Conservation (phyloP, 2,888 invertebrate genomes). For the Agrilus cyanescens region DNA sequence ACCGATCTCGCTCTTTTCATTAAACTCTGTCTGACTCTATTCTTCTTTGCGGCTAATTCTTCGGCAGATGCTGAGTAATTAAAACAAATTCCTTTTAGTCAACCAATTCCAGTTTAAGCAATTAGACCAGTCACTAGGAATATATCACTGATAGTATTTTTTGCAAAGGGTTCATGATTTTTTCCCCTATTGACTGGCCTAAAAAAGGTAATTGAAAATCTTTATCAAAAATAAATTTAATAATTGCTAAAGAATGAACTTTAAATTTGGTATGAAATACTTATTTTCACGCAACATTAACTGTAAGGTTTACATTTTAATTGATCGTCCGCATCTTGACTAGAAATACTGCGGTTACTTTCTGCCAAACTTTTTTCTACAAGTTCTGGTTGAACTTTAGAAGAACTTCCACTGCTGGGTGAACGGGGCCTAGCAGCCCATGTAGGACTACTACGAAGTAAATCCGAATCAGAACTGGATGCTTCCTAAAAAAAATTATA, state of each 20-base stretch:
- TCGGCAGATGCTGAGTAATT: conserved; percentile 36
- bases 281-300: neutral
- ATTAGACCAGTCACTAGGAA: too few species aligned
- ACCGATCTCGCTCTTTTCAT: conserved; percentile 78
- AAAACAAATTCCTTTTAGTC: neutral
- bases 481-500: conserved; percentile 31
- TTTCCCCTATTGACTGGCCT: too few species aligned
- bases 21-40: conserved; percentile 56
- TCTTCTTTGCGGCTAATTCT: conserved; percentile 52
- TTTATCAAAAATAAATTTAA: too few species aligned
- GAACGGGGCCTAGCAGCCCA: conserved; percentile 35
- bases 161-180: too few species aligned
- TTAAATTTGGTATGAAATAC: neutral
- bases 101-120: too few species aligned
- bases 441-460: conserved; percentile 34
- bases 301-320: conserved; percentile 26
- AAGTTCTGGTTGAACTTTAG: conserved; percentile 23
- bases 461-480: conserved; percentile 47
- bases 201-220: too few species aligned
- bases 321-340: conserved; percentile 40
- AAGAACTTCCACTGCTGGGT: conserved; percentile 18
- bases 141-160: too few species aligned
- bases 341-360: conserved; percentile 43
- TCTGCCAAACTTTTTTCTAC: conserved; percentile 42
- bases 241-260: too few species aligned